Evolutionary conservation across 2,888 invertebrate species (phyloP), one percentile per base, ranked within the genome.

Genomic region (Microchrysa polita): DNA sequence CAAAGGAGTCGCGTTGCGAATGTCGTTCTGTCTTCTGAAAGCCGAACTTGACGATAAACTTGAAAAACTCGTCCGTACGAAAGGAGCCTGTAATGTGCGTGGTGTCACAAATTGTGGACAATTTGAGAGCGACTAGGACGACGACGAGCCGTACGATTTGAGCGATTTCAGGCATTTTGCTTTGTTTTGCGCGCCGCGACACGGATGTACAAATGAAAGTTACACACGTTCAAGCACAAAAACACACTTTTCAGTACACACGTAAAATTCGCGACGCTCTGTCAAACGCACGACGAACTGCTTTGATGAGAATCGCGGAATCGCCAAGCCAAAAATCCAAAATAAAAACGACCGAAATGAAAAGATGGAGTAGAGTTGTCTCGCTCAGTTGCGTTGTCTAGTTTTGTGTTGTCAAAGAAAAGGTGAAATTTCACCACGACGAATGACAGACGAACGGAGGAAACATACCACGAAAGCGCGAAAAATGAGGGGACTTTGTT

Each of bases 1-100:
- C 98, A 85, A 93, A 93, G 77, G 96, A 95, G 81, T 94, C 92
- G 79, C 91, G 92, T 80, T 91, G 90, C 79, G 92, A 91, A 83
- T 95, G 92, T 57, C 91, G 89, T 83, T 96, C 95, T 14, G 97
- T 97, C 86, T 97, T 96, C 86, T 98, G 97, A 83, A 98, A 95
- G 74, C 97, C 98, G 85, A 97, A 98, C 85, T 97, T 97, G 22
- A 95, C 90, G 71, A 98, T 87, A 85, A 98, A 96, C 85, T 93
- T 92, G 83, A 96, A 97, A 84, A 95, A 95, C 63, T 94, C 92
- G 63, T 87, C 86, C 2, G 90, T 88, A 77, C 87, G 87, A 83
- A 91, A 92, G 5, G 87, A 88, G 53, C 92, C 92, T 77, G 86
- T 87, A 61, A 92, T 84, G 81, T 90, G 91, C 7, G 89, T 89